phyloP scores from a whole-genome alignment of 2,888 invertebrate genomes.

The Fabriciana adippe region DNA sequence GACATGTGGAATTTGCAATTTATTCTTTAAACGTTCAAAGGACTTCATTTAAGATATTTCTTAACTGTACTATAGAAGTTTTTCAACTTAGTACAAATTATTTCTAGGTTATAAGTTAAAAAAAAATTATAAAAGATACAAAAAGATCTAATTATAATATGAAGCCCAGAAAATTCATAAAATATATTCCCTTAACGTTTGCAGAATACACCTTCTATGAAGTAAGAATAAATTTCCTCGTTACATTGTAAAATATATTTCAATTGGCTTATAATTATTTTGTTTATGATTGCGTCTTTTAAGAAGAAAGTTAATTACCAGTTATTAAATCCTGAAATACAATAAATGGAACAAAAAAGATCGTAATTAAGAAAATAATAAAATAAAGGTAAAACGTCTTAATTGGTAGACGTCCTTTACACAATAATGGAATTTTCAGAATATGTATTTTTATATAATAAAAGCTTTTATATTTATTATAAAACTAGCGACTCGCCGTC shows the following conservation, averaged over 20 bases:
- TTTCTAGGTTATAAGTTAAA: too few relatives aligned
- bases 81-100: too few relatives aligned
- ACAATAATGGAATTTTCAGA: neutral
- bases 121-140: too few relatives aligned
- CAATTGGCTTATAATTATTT: slow-evolving; percentile 5
- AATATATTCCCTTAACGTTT: too few relatives aligned
- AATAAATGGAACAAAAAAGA: slow-evolving; percentile 8
- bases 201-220: too few relatives aligned
- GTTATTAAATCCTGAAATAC: slow-evolving; percentile 16
- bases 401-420: slow-evolving; percentile 8
- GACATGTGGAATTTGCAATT: slow-evolving; percentile 20
- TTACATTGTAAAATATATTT: neutral
- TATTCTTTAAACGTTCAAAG: slow-evolving; percentile 14
- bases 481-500: too few relatives aligned
- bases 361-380: slow-evolving; percentile 8
- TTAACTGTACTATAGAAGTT: neutral
- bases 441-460: neutral
- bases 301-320: neutral
- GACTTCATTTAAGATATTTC: slow-evolving; percentile 14
- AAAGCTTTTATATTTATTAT: slow-evolving; percentile 1
- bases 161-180: too few relatives aligned
- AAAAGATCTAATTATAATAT: too few relatives aligned
- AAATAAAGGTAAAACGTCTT: slow-evolving; percentile 6
- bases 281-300: slow-evolving; percentile 5
- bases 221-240: neutral